These are phyloP conservation scores for Thalassarche chlororhynchos DNA, from an alignment of 2,113 vertebrate species.

Conservation along the genomic window DNA sequence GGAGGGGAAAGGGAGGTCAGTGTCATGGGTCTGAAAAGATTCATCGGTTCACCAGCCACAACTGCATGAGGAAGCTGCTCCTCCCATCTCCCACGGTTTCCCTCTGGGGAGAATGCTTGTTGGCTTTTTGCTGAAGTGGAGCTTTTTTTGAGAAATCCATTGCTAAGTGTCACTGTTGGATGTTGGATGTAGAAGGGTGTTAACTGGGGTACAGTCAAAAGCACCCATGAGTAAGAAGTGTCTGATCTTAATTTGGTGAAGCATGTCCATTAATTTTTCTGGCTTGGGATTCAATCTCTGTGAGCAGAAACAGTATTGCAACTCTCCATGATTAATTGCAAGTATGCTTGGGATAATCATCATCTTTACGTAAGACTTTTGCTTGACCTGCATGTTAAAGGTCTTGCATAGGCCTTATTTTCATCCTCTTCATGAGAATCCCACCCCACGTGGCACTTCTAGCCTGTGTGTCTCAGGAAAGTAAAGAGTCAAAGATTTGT, in stretches of 20 bases:
- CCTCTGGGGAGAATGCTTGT: neutral
- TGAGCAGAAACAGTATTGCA: neutral
- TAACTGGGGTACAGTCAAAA: neutral
- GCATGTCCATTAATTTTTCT: neutral
- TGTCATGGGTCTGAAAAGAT: neutral
- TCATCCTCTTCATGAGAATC: neutral
- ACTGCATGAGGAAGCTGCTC: neutral
- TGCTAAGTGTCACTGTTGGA: neutral
- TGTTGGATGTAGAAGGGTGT: neutral
- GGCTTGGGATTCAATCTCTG: neutral
- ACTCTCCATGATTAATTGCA: neutral
- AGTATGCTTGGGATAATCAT: neutral
- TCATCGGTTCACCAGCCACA: neutral
- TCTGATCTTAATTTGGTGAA: neutral
- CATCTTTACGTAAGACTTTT: neutral
- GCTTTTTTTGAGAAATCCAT: neutral
- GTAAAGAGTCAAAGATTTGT: neutral
- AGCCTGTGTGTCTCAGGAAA: neutral
- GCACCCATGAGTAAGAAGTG: neutral
- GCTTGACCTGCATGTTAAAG: rapidly evolving
- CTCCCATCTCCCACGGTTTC: neutral
- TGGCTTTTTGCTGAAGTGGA: neutral
- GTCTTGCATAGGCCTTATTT: neutral
- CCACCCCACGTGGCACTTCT: neutral
- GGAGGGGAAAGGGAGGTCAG: neutral